These are phyloP conservation scores for Eilema sororculum DNA, from an alignment of 2,888 invertebrate genomes.

Conservation along the genomic window DNA sequence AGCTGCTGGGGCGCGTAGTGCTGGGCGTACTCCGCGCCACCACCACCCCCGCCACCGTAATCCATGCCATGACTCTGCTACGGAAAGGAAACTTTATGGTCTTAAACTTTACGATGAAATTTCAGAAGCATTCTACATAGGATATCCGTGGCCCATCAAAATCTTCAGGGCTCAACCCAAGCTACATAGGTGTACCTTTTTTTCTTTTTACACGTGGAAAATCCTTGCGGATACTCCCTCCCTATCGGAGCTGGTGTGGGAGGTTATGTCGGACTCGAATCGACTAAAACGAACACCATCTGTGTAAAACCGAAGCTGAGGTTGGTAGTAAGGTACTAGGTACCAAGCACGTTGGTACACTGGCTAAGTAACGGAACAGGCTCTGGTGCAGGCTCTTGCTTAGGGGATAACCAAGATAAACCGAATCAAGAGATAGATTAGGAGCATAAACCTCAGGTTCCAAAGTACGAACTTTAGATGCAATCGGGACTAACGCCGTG, in stretches of 20 bases:
- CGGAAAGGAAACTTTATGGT: background rate
- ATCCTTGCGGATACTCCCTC: no score
- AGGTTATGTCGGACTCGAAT: no score
- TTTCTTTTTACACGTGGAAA: no score
- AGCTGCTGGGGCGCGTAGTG: slow-evolving; percentile 84
- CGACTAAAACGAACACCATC: no score
- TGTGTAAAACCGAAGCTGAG: no score
- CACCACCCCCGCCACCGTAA: slow-evolving; percentile 78
- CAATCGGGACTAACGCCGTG: no score
- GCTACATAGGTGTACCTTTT: no score
- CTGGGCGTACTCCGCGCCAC: slow-evolving; percentile 78
- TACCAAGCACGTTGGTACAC: background rate
- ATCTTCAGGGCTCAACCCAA: no score
- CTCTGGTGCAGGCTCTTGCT: background rate
- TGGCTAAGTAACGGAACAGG: no score
- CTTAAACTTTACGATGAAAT: background rate
- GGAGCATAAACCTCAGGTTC: background rate
- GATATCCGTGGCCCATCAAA: background rate
- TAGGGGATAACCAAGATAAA: background rate
- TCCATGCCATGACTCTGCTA: slow-evolving; percentile 85
- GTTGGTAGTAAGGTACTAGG: no score
- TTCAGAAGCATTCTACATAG: background rate
- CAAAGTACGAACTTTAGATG: no score
- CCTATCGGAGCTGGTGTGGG: no score
- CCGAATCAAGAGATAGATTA: background rate